Evolutionary conservation across 2,113 vertebrate genomes (phyloP).

Genomic region (Eira barbara): DNA sequence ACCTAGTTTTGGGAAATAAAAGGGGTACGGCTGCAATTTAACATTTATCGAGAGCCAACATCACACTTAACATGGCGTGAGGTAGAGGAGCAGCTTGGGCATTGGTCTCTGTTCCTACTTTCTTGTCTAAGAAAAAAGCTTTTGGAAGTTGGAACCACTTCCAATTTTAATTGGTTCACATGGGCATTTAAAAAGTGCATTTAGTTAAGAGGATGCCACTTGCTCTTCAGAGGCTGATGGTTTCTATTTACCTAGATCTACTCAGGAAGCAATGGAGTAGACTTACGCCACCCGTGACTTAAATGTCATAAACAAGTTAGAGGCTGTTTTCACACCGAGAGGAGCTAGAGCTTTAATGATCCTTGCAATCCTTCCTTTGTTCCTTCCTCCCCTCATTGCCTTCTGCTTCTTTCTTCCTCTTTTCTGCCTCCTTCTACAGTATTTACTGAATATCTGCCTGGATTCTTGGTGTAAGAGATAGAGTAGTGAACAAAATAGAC

Average conservation of each 20-base stretch:
- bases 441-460: not conserved
- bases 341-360: not conserved
- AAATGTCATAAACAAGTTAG: not conserved
- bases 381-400: not conserved
- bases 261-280: not conserved
- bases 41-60: not conserved
- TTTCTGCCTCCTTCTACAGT: not conserved
- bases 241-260: constrained; percentile 30
- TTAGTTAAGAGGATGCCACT: constrained; percentile 42
- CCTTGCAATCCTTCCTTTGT: not conserved
- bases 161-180: constrained; percentile 63
- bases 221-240: constrained; percentile 21
- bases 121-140: constrained; percentile 32
- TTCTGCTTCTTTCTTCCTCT: not conserved
- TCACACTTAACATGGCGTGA: not conserved
- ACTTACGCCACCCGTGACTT: not conserved
- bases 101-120: constrained; percentile 22
- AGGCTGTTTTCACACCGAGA: not conserved
- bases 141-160: constrained; percentile 40
- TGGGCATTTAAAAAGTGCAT: constrained; percentile 50
- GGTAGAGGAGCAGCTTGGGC: not conserved
- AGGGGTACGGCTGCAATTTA: not conserved
- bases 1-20: constrained; percentile 59
- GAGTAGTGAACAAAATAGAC: not conserved
- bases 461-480: not conserved